Evolutionary conservation across 2,888 invertebrate genomes (phyloP).

Genomic region (Melipona beecheii): DNA sequence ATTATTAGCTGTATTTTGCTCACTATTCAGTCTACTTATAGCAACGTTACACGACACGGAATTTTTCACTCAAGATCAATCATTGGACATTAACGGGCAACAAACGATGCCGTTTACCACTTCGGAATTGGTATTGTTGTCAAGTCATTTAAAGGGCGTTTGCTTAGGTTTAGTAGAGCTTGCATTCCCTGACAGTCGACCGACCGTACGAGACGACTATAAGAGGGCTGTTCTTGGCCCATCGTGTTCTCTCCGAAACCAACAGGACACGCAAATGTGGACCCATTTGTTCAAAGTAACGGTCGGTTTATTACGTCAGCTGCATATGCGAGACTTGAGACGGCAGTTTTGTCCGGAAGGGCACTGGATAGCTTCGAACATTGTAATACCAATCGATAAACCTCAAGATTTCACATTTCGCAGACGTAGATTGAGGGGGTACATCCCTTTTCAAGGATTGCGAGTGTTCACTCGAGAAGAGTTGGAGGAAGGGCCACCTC

Average conservation of each 20-base stretch:
- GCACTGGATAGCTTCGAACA: constrained; percentile 87
- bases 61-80: constrained; percentile 87
- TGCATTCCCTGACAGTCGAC: constrained; percentile 92
- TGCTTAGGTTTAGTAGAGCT: constrained; percentile 94
- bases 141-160: constrained; percentile 90
- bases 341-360: constrained; percentile 90
- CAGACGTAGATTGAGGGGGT: constrained; percentile 82
- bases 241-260: constrained; percentile 57
- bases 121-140: constrained; percentile 89
- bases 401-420: constrained; percentile 86
- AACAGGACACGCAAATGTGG: constrained; percentile 89
- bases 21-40: constrained; percentile 91
- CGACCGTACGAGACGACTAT: constrained; percentile 88
- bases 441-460: constrained; percentile 86
- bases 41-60: constrained; percentile 95
- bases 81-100: constrained; percentile 65
- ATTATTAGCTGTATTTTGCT: constrained; percentile 92
- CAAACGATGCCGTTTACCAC: constrained; percentile 89
- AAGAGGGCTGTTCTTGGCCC: constrained; percentile 83
- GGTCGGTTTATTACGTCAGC: constrained; percentile 91
- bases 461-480: constrained; percentile 86
- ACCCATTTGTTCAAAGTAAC: constrained; percentile 92
- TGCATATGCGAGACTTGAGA: constrained; percentile 94
- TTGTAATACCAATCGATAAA: constrained; percentile 85
- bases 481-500: constrained; percentile 91